These are phyloP conservation scores for Halcyon smyrnensis DNA, from an alignment of 2,797 vertebrate species.

Conservation along the genomic window DNA sequence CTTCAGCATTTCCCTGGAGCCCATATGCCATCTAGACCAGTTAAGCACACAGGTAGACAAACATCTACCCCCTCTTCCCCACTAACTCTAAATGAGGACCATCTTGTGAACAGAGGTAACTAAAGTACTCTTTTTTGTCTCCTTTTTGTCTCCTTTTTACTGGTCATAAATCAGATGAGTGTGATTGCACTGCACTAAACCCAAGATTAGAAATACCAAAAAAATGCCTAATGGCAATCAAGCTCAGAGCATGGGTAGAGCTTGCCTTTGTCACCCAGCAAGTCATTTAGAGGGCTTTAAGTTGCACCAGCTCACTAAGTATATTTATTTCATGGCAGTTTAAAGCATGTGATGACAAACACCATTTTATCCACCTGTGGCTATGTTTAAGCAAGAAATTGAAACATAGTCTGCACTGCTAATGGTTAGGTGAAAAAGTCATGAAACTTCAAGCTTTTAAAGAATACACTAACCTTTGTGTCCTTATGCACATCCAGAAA, in stretches of 20 bases:
- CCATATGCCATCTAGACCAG: neutral
- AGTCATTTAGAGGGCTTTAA: neutral
- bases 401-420: neutral
- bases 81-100: neutral
- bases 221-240: neutral
- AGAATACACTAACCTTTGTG: conserved; percentile 78
- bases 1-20: neutral
- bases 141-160: neutral
- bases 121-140: neutral
- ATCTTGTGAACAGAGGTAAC: neutral
- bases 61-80: neutral
- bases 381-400: neutral
- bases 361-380: neutral
- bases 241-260: neutral
- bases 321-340: neutral
- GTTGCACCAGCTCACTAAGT: neutral
- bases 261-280: neutral
- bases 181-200: neutral
- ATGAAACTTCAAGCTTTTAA: neutral
- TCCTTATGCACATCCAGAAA: conserved; percentile 73
- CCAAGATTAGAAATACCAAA: neutral
- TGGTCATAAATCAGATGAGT: fast-evolving
- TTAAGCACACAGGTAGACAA: neutral
- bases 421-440: neutral
- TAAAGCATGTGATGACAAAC: neutral